Base-by-base conservation (phyloP, 1,140 invertebrate genomes). In the Bombus superbus region DNA sequence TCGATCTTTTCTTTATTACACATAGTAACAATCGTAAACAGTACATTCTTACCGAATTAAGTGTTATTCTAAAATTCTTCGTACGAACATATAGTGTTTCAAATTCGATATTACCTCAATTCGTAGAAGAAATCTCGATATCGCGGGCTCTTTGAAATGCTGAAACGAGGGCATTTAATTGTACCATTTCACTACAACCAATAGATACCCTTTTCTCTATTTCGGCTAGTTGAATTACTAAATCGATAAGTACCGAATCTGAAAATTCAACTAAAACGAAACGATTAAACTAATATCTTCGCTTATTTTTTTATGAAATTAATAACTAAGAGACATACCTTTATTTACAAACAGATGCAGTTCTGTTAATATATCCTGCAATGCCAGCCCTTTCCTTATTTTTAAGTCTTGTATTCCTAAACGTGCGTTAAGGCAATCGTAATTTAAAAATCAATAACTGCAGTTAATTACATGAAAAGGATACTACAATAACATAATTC, bases 291-390 rank as follows among this genome's bases (percentile, higher is more conserved):
- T 75, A 80, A 38, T 28, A 28, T 57, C 0, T 85, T 11, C 0
- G 9, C 25, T 15, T 10, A 13, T n/a, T 5, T 73, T 68, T 4
- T 38, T 53, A 2, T 47, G 10, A 22, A 32, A 64, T 59, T 57
- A 40, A 25, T 28, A 81, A 89, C 15, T 8, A 47, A 42, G 62
- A 32, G n/a, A 96, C 96, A 96, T 96, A 99, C 98, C 97, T 97
- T 97, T 96, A 95, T 98, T 98, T 81, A 99, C 96, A 92, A 97
- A 97, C 35, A 96, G 94, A 94, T 99, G 98, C 42, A 99, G 94
- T 95, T 99, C 98, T 38, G 98, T 98, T 53, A 99, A 92, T 92
- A 99, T 98, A 93, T 99, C 99, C 89, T 97, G 97, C 13, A 99
- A 95, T 3, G 99, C 98, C 69, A 99, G 95, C 18, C 98, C 98